Percentiles rank a stretch among this genome's conserved stretches.
These are phyloP conservation scores for Dryococelus australis DNA, from an alignment of 2,888 invertebrate genomes.

Conservation along the genomic window DNA sequence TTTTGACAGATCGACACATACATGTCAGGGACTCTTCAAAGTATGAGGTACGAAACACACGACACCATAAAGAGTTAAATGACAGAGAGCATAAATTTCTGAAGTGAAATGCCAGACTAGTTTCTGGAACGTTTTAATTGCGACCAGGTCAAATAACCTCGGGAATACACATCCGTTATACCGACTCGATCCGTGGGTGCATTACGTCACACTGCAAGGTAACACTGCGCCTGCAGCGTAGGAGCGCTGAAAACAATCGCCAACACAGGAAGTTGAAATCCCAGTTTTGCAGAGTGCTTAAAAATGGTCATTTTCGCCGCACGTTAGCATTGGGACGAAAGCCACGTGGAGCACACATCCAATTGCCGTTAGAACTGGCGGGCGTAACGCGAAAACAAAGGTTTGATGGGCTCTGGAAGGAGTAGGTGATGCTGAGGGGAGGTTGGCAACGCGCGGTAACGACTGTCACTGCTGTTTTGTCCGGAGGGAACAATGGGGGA, in stretches of 20 bases:
- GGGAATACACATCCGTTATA: too few relatives aligned
- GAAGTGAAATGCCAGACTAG: too few relatives aligned
- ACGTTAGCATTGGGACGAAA: not conserved
- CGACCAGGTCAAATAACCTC: too few relatives aligned
- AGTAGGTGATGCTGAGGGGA: not conserved
- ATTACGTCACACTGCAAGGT: too few relatives aligned
- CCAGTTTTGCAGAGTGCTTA: not conserved
- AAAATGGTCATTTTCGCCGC: not conserved
- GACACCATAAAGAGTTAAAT: too few relatives aligned
- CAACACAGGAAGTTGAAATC: not conserved
- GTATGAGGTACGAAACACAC: too few relatives aligned
- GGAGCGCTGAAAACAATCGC: not conserved
- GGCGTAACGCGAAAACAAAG: conserved; percentile 16
- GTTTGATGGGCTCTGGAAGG: not conserved
- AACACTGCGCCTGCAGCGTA: not conserved
- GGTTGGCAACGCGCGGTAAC: not conserved
- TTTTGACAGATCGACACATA: too few relatives aligned
- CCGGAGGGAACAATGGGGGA: not conserved
- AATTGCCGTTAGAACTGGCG: not conserved
- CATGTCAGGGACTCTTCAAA: too few relatives aligned
- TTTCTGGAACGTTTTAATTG: too few relatives aligned
- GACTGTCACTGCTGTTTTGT: not conserved
- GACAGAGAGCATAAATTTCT: too few relatives aligned
- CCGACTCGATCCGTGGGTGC: too few relatives aligned
- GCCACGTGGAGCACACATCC: conserved; percentile 9